Conservation (phyloP, 37 sponge, comb jelly and placozoan genomes). For the Geodia barretti region DNA sequence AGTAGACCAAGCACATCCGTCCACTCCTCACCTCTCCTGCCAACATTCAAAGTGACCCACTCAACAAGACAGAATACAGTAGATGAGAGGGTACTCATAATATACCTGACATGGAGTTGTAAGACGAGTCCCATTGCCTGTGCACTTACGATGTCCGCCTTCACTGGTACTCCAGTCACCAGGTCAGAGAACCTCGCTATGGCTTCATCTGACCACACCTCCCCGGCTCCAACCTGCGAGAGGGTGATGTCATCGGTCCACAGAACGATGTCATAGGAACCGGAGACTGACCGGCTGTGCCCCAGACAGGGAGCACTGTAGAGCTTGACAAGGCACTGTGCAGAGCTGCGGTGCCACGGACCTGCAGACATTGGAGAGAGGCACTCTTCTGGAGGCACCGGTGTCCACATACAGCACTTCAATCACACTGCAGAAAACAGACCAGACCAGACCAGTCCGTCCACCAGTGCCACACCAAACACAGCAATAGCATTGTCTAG, state of each 20-base stretch:
- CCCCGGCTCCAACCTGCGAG: background rate
- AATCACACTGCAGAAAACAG: background rate
- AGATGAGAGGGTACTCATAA: background rate
- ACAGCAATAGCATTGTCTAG: no score
- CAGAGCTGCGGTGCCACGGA: background rate
- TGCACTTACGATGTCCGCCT: no score
- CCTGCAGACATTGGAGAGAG: background rate
- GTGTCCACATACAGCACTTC: slow-evolving; percentile 24
- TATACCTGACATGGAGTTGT: background rate
- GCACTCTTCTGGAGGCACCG: background rate
- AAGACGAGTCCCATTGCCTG: no score
- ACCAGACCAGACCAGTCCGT: background rate
- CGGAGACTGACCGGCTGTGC: background rate
- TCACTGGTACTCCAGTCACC: background rate
- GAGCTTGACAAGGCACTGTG: slow-evolving; percentile 3
- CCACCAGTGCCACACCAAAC: background rate
- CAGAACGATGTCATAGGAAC: background rate
- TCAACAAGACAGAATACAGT: no score
- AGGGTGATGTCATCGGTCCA: slow-evolving; percentile 3
- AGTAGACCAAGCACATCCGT: background rate
- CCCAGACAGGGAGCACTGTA: slow-evolving; percentile 23
- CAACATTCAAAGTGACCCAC: no score
- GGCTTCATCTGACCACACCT: slow-evolving; percentile 1
- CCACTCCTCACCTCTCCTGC: background rate
- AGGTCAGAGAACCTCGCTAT: slow-evolving; percentile 12